Percentiles rank a stretch among this genome's conserved stretches.
Conservation (phyloP, 2,888 invertebrate genomes). For the Caenorhabditis sinica region DNA sequence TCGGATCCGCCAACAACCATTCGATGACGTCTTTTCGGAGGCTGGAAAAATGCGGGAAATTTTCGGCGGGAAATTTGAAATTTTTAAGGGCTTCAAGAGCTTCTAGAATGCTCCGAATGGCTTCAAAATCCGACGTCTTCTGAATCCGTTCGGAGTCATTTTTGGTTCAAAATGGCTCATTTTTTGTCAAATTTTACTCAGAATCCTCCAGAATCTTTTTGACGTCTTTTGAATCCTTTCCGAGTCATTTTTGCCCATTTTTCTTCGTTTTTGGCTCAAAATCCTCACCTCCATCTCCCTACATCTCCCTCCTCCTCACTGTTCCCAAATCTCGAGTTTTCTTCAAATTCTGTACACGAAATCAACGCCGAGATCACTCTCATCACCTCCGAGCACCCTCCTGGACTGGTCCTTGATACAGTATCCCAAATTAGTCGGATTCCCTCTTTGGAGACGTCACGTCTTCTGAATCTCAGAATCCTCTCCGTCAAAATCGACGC, state of each 20-base stretch:
- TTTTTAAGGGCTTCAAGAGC: too few species aligned
- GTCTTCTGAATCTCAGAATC: constrained; percentile 21
- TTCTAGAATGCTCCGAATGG: too few species aligned
- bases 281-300: constrained; percentile 36
- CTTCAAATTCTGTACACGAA: constrained; percentile 49
- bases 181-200: too few species aligned
- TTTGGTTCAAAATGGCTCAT: too few species aligned
- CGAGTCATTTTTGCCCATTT: too few species aligned
- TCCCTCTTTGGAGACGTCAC: constrained; percentile 14
- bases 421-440: constrained; percentile 40
- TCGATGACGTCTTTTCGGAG: constrained; percentile 55
- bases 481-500: constrained; percentile 28
- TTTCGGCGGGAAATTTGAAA: too few species aligned
- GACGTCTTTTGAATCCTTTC: too few species aligned
- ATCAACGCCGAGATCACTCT: constrained; percentile 44
- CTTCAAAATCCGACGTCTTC: neutral
- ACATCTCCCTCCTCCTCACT: constrained; percentile 14
- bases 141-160: neutral
- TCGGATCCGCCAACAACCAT: constrained; percentile 40
- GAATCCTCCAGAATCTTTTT: too few species aligned
- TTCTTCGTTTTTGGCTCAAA: too few species aligned
- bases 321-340: constrained; percentile 38
- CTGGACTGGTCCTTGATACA: constrained; percentile 40
- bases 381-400: constrained; percentile 26
- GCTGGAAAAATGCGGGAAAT: neutral